These are phyloP conservation scores for Mallotus villosus DNA, from an alignment of 2,797 vertebrate genomes.

Conservation along the genomic window DNA sequence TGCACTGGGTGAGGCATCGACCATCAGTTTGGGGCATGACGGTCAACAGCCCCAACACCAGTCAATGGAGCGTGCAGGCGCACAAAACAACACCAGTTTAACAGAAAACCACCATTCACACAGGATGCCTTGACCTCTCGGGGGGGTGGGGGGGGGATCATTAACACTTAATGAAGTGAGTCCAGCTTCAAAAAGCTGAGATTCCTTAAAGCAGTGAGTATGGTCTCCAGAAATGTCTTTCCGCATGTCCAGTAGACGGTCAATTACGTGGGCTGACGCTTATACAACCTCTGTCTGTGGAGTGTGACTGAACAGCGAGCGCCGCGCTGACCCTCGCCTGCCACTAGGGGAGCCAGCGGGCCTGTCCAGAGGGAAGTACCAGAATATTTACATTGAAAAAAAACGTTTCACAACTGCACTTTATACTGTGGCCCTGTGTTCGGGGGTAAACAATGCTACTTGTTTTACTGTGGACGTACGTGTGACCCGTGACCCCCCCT, in stretches of 20 bases:
- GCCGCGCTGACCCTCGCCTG: slow-evolving; percentile 56
- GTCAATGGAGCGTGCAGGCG: slow-evolving; percentile 66
- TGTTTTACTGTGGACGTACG: slow-evolving; percentile 56
- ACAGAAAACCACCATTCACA: slow-evolving; percentile 60
- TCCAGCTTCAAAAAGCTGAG: slow-evolving; percentile 42
- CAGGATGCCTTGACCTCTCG: slow-evolving; percentile 57
- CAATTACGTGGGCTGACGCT: slow-evolving; percentile 60
- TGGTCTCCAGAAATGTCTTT: slow-evolving; percentile 24
- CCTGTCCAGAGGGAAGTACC: slow-evolving; percentile 73
- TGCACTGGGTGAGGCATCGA: slow-evolving; percentile 62
- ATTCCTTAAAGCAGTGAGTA: slow-evolving; percentile 56
- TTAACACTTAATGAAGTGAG: slow-evolving; percentile 53
- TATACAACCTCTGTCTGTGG: slow-evolving; percentile 62
- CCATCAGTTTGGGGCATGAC: slow-evolving; percentile 57
- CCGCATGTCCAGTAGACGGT: slow-evolving; percentile 12
- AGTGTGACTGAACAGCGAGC: slow-evolving; percentile 61
- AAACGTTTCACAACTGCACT: slow-evolving; percentile 50
- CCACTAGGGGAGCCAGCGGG: slow-evolving; percentile 33
- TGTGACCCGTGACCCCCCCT: slow-evolving; percentile 46
- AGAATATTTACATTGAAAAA: slow-evolving; percentile 78
- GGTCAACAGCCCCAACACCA: slow-evolving; percentile 55
- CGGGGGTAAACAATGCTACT: slow-evolving; percentile 64
- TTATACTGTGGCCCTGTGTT: slow-evolving; percentile 48
- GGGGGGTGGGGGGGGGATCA: slow-evolving; percentile 56
- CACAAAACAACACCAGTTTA: slow-evolving; percentile 38